Percentiles rank a stretch among this genome's conserved stretches.
phyloP scores from a whole-genome alignment of 2,113 vertebrate species.

The Myrmecophaga tridactyla region DNA sequence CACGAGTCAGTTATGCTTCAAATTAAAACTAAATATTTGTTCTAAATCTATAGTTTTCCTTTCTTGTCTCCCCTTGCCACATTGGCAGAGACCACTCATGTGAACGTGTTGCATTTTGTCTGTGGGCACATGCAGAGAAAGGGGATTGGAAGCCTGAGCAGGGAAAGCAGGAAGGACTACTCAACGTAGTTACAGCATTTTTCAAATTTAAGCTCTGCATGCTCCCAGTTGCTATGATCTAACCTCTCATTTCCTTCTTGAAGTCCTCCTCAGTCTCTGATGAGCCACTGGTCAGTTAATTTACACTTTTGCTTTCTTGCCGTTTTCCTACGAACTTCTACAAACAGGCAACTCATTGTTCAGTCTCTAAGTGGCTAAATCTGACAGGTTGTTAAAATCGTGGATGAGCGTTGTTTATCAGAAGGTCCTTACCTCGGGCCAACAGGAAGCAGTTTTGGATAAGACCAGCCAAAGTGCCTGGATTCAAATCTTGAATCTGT shows the following conservation, averaged over 20 bases:
- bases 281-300: background rate
- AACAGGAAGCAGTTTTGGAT: background rate
- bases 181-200: background rate
- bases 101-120: background rate
- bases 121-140: background rate
- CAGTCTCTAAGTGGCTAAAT: background rate
- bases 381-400: background rate
- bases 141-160: background rate
- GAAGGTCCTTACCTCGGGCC: background rate
- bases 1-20: background rate
- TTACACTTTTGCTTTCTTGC: background rate
- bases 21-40: background rate
- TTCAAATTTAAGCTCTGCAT: background rate
- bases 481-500: background rate
- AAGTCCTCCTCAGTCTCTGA: background rate
- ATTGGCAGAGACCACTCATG: background rate
- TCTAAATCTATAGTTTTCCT: background rate
- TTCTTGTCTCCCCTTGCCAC: background rate
- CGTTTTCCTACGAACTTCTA: background rate
- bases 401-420: background rate
- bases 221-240: background rate
- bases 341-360: too few species aligned
- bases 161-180: background rate
- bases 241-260: background rate
- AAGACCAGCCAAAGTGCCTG: background rate